Evolutionary conservation across 2,113 vertebrate species (phyloP), one percentile per base, ranked within the genome.

Genomic region (Pyxicephalus adspersus): DNA sequence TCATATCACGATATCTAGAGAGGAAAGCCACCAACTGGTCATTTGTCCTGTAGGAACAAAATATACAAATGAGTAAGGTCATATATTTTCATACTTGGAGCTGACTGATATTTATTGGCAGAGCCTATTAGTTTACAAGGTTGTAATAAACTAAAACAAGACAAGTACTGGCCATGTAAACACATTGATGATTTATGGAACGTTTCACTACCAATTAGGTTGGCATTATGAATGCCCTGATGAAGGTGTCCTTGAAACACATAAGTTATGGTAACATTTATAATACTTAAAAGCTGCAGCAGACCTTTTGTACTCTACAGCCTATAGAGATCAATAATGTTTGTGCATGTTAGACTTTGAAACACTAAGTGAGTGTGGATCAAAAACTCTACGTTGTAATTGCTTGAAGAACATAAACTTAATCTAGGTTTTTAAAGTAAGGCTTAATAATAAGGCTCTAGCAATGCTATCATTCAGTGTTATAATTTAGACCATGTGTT

Each of bases 11-110:
- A 67, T 98, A 98, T 84, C 96, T 94, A 83, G 98, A 97, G 83
- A 99, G 92, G 91, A 99, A 99, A 2, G 95, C 94, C 86, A 99
- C 97, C 57, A 99, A 90, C 89, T 99, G 98, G 86, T 96, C 95
- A 54, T 99, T 99, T 57, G 95, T 97, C 90, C 98, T 99, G 89
- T 63, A 83, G 88, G 64, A 73, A 85, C 78, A 88, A 84, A 45
- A 75, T 75, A 52, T n/a, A 78, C 18, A 50, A n/a, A 50, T 67
- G n/a, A 66, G 31, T 66, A 26, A 78, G 64, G 67, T 31, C n/a
- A 67, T 4, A 20, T 34, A 28, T 19, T 19, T 34, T 64, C 31
- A 19, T 64, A n/a, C 0, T 16, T 8, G 31, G 19, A 4, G 55
- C 54, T 13, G 72, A 38, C 18, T 5, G 19, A 65, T 55, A 29